phyloP scores from a whole-genome alignment of 2,797 vertebrate genomes.

The Pantherophis vulpinus region DNA sequence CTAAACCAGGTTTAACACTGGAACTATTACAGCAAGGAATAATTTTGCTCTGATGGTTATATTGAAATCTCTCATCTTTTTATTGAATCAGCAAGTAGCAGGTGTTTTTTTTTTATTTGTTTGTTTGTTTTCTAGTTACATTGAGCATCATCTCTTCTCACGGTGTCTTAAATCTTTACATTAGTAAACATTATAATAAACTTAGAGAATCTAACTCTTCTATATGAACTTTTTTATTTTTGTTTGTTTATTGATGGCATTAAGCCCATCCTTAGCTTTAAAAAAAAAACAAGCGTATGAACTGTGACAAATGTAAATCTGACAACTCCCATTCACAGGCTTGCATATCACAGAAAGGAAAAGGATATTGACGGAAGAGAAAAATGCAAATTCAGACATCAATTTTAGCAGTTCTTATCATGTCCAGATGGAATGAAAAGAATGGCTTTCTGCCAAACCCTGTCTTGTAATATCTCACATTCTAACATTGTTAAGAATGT shows the following conservation, averaged over 20 bases:
- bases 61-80: background rate
- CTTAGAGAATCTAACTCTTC: background rate
- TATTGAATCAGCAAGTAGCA: background rate
- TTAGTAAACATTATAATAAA: background rate
- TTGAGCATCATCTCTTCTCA: background rate
- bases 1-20: background rate
- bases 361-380: background rate
- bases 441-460: background rate
- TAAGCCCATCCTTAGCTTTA: background rate
- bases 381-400: background rate
- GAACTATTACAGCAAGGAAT: constrained; percentile 3
- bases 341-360: background rate
- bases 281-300: background rate
- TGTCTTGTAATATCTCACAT: background rate
- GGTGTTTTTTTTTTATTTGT: background rate
- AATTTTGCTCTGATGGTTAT: background rate
- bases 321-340: background rate
- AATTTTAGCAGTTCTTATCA: background rate
- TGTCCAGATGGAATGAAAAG: background rate
- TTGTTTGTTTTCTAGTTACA: background rate
- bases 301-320: background rate
- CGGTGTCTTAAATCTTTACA: background rate
- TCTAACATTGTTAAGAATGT: background rate
- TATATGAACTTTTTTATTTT: constrained; percentile 1
- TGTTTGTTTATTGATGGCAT: background rate